A percentile compares a stretch with the other conserved stretches of the same genome.
These are phyloP conservation scores for Atherinosoma microstoma DNA, from an alignment of 2,797 vertebrate species.

Conservation along the genomic window DNA sequence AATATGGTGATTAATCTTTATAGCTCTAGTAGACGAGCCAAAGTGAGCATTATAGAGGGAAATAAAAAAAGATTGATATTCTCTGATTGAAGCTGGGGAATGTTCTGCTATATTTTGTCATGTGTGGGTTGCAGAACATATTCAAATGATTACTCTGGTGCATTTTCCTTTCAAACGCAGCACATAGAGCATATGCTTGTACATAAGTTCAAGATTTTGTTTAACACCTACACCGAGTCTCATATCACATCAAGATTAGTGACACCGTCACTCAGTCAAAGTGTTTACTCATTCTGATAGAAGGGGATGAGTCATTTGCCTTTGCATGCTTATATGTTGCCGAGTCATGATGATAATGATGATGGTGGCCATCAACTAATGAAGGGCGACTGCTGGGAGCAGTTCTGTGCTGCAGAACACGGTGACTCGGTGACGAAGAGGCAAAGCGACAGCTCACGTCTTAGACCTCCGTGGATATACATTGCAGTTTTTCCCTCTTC, in stretches of 20 bases:
- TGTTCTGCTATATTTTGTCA: background rate
- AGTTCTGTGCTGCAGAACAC: slow-evolving; percentile 9
- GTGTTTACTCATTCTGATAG: background rate
- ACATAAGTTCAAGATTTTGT: background rate
- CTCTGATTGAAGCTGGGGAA: background rate
- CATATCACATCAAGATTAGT: background rate
- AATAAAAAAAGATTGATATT: no score
- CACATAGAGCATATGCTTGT: no score
- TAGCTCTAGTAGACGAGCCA: no score
- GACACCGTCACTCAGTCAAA: background rate
- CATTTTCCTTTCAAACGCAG: background rate
- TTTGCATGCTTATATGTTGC: slow-evolving; percentile 39
- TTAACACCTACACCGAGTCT: background rate
- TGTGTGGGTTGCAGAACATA: background rate
- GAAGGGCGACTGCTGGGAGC: slow-evolving; percentile 25
- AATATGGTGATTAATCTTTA: no score
- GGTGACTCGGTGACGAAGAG: slow-evolving; percentile 40
- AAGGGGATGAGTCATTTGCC: slow-evolving; percentile 48
- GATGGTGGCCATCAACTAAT: slow-evolving; percentile 47
- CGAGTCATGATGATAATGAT: slow-evolving; percentile 48
- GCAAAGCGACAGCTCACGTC: slow-evolving; percentile 56
- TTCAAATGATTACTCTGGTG: background rate
- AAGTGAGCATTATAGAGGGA: no score
- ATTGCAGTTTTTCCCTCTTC: slow-evolving; percentile 26
- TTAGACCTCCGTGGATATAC: slow-evolving; percentile 31